phyloP scores from a whole-genome alignment of 2,797 vertebrate genomes.

The Peromyscus attwateri region DNA sequence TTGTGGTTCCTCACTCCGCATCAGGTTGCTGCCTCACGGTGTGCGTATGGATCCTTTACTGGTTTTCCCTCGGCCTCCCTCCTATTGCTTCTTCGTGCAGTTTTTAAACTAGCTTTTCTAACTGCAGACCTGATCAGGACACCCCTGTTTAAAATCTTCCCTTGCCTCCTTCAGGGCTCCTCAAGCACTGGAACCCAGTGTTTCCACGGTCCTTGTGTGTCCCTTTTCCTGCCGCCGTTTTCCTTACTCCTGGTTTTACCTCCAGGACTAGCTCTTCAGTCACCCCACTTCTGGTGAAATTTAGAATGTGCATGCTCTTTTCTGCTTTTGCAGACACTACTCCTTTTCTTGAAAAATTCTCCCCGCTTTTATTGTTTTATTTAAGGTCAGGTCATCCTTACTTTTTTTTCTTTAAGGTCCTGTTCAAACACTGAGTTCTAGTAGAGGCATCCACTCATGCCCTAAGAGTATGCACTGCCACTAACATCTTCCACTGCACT shows the following conservation, averaged over 20 bases:
- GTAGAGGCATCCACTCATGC: not conserved
- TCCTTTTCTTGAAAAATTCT: not conserved
- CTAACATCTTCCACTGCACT: not conserved
- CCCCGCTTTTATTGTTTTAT: not conserved
- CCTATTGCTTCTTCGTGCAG: not conserved
- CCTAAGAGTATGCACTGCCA: not conserved
- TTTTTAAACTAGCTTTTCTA: slow-evolving; percentile 38
- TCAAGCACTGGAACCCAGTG: not conserved
- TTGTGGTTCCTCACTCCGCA: not conserved
- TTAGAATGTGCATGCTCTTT: not conserved
- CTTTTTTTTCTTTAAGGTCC: not conserved
- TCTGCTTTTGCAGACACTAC: not conserved
- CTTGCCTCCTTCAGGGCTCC: not conserved
- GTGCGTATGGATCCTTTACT: not conserved
- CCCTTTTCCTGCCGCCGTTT: not conserved
- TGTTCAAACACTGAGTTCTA: not conserved
- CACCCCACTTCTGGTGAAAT: not conserved
- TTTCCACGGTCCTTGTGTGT: not conserved
- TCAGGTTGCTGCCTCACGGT: not conserved
- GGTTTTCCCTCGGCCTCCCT: not conserved
- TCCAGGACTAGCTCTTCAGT: not conserved
- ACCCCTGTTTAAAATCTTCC: not conserved
- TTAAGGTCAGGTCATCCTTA: not conserved
- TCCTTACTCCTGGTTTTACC: not conserved
- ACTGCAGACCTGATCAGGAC: not conserved